Percentiles rank a stretch among this genome's conserved stretches.
phyloP scores from a whole-genome alignment of 2,113 vertebrate species.

The Elachura formosa region DNA sequence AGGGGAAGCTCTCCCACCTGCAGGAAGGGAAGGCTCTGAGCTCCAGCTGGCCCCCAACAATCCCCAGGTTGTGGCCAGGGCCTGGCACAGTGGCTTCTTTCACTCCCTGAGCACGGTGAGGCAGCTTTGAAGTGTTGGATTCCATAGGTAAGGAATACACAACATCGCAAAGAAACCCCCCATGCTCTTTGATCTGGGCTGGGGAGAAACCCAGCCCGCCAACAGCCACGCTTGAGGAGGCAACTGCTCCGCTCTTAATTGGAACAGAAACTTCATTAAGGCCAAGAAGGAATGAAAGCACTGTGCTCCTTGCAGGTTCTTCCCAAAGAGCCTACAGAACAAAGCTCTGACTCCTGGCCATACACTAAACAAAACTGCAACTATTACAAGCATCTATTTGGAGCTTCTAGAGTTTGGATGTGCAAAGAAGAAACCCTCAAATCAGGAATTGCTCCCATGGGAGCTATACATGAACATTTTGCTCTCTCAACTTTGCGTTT shows the following conservation, averaged over 20 bases:
- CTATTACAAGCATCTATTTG: neutral
- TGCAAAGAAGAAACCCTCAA: neutral
- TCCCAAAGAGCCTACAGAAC: neutral
- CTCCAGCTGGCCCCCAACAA: slow-evolving; percentile 59
- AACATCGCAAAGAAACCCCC: neutral
- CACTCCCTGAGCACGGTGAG: neutral
- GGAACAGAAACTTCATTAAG: neutral
- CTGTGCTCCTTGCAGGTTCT: neutral
- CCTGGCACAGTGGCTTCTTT: neutral
- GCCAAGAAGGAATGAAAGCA: neutral
- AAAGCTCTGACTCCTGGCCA: neutral
- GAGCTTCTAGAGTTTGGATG: neutral
- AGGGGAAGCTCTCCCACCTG: slow-evolving; percentile 18
- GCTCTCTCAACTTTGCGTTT: neutral
- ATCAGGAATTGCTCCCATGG: neutral
- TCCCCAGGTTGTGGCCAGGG: neutral
- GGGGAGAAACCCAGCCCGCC: neutral
- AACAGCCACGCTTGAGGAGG: neutral
- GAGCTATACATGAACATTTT: accelerated
- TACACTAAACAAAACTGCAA: accelerated
- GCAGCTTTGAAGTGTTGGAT: slow-evolving; percentile 16
- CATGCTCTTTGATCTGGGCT: neutral
- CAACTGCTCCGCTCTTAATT: neutral
- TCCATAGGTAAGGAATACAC: neutral
- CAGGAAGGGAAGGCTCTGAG: neutral